Conservation (phyloP, 1,140 invertebrate genomes). For the Galendromus occidentalis region DNA sequence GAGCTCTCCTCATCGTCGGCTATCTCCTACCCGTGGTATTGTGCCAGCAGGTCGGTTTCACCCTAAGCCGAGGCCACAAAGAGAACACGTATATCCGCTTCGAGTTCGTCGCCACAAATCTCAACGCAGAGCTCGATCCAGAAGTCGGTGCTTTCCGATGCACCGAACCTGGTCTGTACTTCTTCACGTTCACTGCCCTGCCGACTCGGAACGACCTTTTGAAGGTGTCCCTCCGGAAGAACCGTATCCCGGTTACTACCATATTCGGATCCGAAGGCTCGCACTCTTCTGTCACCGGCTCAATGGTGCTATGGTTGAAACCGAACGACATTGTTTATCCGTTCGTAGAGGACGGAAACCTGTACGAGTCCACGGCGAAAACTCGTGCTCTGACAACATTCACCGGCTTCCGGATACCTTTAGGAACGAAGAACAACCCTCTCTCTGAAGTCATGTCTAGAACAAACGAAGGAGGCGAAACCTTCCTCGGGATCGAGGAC, state of each 20-base stretch:
- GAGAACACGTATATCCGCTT: background rate
- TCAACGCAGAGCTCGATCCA: background rate
- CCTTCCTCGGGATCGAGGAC: background rate
- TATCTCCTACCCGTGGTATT: background rate
- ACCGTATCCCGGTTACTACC: conserved; percentile 13
- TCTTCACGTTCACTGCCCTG: conserved; percentile 12
- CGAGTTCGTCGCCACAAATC: background rate
- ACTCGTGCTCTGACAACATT: conserved; percentile 14
- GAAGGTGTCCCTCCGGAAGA: conserved; percentile 12
- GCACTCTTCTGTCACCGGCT: background rate
- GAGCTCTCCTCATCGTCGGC: background rate
- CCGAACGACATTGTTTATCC: conserved; percentile 15
- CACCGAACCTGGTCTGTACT: conserved; percentile 15
- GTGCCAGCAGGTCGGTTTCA: background rate
- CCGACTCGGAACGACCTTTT: background rate
- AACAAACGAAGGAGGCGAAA: no score
- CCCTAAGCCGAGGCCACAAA: background rate
- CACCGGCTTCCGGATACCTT: background rate
- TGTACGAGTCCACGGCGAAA: conserved; percentile 13
- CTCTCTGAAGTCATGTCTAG: background rate
- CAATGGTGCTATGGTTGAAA: background rate
- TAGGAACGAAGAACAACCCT: background rate
- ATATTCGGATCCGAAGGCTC: background rate
- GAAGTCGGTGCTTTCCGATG: conserved; percentile 14
- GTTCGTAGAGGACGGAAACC: conserved; percentile 15